phyloP scores from a whole-genome alignment of 2,888 invertebrate genomes.

The Dicyrtoma fusca region DNA sequence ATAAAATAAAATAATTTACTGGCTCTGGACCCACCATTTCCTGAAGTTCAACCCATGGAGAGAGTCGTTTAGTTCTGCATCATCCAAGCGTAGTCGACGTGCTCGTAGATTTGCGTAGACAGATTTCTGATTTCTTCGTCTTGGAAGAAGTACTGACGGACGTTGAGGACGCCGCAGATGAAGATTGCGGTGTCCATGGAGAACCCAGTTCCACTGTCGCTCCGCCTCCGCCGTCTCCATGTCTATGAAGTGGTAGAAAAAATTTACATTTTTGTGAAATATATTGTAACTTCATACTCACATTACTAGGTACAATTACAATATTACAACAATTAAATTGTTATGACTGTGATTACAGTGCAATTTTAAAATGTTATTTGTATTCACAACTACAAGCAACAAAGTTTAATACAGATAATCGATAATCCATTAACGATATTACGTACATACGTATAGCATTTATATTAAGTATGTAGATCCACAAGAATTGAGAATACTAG shows the following conservation, averaged over 20 bases:
- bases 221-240: slow-evolving; percentile 52
- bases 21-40: too few relatives aligned
- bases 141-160: slow-evolving; percentile 49
- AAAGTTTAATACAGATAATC: too few relatives aligned
- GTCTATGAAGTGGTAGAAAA: slow-evolving; percentile 53
- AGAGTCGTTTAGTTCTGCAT: slow-evolving; percentile 46
- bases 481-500: too few relatives aligned
- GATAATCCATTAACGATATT: too few relatives aligned
- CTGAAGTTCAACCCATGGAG: slow-evolving; percentile 54
- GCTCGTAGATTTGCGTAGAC: slow-evolving; percentile 46
- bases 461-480: too few relatives aligned
- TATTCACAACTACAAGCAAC: slow-evolving; percentile 49
- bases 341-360: slow-evolving; percentile 39
- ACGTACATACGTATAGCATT: too few relatives aligned
- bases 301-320: slow-evolving; percentile 45
- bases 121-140: slow-evolving; percentile 42
- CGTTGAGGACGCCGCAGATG: slow-evolving; percentile 50
- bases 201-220: slow-evolving; percentile 51
- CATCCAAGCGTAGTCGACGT: slow-evolving; percentile 53
- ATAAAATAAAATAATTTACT: too few relatives aligned
- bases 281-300: too few relatives aligned
- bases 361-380: too few relatives aligned
- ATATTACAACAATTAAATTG: slow-evolving; percentile 47
- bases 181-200: slow-evolving; percentile 53
- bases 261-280: too few relatives aligned